Evolutionary conservation across 1,140 invertebrate species (phyloP).

Genomic region (Triops longicaudatus): DNA sequence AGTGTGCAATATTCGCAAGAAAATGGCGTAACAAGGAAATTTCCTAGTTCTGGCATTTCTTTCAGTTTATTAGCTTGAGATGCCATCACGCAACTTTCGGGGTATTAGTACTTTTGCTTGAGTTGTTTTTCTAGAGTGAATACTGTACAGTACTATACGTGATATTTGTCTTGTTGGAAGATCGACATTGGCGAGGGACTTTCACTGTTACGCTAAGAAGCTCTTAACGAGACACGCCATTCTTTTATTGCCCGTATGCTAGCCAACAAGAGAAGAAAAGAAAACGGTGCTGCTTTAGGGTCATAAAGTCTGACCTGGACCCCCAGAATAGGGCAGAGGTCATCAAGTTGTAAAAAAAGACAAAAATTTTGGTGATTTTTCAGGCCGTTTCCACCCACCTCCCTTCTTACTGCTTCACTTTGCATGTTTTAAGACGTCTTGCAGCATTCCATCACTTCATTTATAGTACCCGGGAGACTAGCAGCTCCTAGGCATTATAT

Average conservation of each 20-base stretch:
- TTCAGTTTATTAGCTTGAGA: no score
- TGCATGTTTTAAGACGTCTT: conserved; percentile 3
- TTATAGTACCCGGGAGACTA: not conserved
- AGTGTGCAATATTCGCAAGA: no score
- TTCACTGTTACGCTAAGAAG: not conserved
- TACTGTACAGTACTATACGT: not conserved
- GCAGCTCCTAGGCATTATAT: not conserved
- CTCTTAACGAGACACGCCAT: not conserved
- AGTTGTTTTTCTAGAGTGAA: no score
- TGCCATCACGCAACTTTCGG: not conserved
- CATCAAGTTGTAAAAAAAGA: conserved; percentile 1
- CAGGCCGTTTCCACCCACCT: not conserved
- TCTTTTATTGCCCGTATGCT: not conserved
- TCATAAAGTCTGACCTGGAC: conserved; percentile 7
- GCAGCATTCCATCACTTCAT: not conserved
- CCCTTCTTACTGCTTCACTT: not conserved
- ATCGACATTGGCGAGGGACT: not conserved
- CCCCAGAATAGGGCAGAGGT: not conserved
- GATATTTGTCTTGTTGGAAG: not conserved
- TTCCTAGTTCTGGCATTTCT: no score
- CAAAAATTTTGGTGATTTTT: conserved; percentile 10
- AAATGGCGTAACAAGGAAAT: no score
- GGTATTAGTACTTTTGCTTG: not conserved
- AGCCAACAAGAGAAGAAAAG: not conserved
- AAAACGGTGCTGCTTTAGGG: not conserved